Evolutionary conservation across 2,888 invertebrate species (phyloP), one percentile per base, ranked within the genome.

Genomic region (Halocaridina rubra): DNA sequence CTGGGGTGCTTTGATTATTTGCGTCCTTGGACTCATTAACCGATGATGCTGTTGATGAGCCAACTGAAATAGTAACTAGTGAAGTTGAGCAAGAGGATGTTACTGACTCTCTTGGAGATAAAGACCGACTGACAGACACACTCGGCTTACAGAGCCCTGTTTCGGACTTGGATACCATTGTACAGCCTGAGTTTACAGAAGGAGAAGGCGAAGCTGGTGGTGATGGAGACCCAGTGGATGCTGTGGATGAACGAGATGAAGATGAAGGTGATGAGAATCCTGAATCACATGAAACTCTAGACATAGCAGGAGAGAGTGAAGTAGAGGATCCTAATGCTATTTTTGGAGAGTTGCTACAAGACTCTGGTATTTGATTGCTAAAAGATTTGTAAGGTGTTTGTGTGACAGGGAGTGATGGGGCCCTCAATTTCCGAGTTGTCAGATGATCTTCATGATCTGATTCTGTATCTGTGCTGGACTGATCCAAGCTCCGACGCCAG

Each of bases 401-500:
- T 10, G 72, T 22, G 3, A 72, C 72, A 33, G 39, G 33, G 3
- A 72, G 46, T 22, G 27, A 32, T 19, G 24, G 76, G 57, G 76
- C 24, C 27, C 57, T 53, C 39, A 24, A 22, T 71, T 59, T 74
- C 24, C 19, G 19, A 33, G 46, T 30, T 24, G 75, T 33, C 27
- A 46, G 64, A 30, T 75, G 61, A n/a, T 81, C 75, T n/a, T 85
- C 85, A 16, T 61, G 71, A 8, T 85, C 85, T 8, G 85, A 80
- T 39, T 85, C 85, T 0, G 85, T 85, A 71, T 80, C 80, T 1
- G 76, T 76, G 53, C 81, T 72, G 5, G 85, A 80, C 27, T 85
- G 85, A 67, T 80, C 85, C n/a, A 80, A 33, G 53, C 85, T 85
- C 4, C 80, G 75, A 8, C 85, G 80, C 85, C 85, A 85, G 4